These are phyloP conservation scores for Andrena dorsata DNA, from an alignment of 2,888 invertebrate genomes.

Conservation along the genomic window DNA sequence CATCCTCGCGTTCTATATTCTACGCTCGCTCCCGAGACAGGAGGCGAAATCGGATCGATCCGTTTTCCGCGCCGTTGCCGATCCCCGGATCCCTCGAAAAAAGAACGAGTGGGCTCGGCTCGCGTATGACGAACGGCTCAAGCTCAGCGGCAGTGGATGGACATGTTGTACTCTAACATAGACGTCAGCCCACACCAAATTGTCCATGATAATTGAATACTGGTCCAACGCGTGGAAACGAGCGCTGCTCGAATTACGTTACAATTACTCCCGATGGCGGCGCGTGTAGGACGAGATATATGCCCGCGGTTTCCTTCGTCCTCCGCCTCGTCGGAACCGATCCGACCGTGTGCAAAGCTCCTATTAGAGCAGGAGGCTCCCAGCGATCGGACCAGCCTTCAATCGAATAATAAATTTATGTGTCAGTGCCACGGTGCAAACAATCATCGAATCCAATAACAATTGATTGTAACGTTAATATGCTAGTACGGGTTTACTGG, in stretches of 20 bases:
- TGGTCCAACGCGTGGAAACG: slow-evolving; percentile 66
- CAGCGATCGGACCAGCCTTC: slow-evolving; percentile 38
- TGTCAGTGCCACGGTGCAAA: slow-evolving; percentile 85
- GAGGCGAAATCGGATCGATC: not conserved
- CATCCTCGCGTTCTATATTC: no score
- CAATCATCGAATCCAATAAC: slow-evolving; percentile 84
- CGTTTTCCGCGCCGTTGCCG: not conserved
- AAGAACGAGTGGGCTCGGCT: slow-evolving; percentile 27
- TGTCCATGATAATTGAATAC: slow-evolving; percentile 81
- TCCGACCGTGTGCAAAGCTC: not conserved
- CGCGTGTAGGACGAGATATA: slow-evolving; percentile 31
- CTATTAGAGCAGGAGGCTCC: not conserved
- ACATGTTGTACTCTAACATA: slow-evolving; percentile 85
- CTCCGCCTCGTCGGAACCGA: not conserved
- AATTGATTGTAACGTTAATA: slow-evolving; percentile 79
- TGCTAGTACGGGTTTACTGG: slow-evolving; percentile 78
- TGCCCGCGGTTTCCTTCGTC: slow-evolving; percentile 33
- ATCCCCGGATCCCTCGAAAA: not conserved
- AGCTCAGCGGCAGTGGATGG: slow-evolving; percentile 81
- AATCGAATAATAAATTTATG: slow-evolving; percentile 76
- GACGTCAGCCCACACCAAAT: slow-evolving; percentile 85
- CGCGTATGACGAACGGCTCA: slow-evolving; percentile 77
- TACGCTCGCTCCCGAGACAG: not conserved
- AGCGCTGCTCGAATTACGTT: slow-evolving; percentile 50
- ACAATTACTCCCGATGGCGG: slow-evolving; percentile 30